Evolutionary conservation across 2,797 vertebrate species (phyloP).

Genomic region (Salarias fasciatus): DNA sequence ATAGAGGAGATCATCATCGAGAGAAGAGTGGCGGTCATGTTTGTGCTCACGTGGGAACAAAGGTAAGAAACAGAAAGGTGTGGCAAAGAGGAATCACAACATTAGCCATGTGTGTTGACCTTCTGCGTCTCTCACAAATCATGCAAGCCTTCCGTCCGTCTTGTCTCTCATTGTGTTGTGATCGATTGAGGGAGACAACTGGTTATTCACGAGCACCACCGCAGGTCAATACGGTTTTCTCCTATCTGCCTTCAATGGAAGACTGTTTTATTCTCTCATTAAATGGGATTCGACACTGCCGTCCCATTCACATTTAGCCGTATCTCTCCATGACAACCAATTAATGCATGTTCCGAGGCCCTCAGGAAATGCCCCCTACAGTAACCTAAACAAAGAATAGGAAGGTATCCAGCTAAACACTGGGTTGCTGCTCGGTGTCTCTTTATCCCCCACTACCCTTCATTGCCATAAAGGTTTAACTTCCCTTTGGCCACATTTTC

Average conservation of each 20-base stretch:
- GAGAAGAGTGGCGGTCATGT: slow-evolving; percentile 10
- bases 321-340: slow-evolving; percentile 81
- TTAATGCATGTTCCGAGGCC: slow-evolving; percentile 78
- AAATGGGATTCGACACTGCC: slow-evolving; percentile 73
- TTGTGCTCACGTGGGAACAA: slow-evolving; percentile 19
- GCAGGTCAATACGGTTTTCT: slow-evolving; percentile 73
- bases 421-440: slow-evolving; percentile 8
- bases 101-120: slow-evolving; percentile 69
- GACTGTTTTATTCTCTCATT: slow-evolving; percentile 80
- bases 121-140: slow-evolving; percentile 81
- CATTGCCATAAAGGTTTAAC: slow-evolving; percentile 74
- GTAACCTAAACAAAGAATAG: slow-evolving; percentile 60
- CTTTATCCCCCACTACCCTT: not conserved
- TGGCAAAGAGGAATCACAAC: slow-evolving; percentile 14
- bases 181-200: slow-evolving; percentile 82
- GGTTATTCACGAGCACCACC: slow-evolving; percentile 79
- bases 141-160: slow-evolving; percentile 50
- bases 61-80: slow-evolving; percentile 35
- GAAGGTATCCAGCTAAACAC: slow-evolving; percentile 40
- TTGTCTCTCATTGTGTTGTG: slow-evolving; percentile 78
- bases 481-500: slow-evolving; percentile 80
- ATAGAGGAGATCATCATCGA: slow-evolving; percentile 35
- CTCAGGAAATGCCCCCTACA: slow-evolving; percentile 64
- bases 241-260: slow-evolving; percentile 70
- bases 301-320: slow-evolving; percentile 61